phyloP scores from a whole-genome alignment of 2,797 vertebrate species.

The Centropyge bicolor region DNA sequence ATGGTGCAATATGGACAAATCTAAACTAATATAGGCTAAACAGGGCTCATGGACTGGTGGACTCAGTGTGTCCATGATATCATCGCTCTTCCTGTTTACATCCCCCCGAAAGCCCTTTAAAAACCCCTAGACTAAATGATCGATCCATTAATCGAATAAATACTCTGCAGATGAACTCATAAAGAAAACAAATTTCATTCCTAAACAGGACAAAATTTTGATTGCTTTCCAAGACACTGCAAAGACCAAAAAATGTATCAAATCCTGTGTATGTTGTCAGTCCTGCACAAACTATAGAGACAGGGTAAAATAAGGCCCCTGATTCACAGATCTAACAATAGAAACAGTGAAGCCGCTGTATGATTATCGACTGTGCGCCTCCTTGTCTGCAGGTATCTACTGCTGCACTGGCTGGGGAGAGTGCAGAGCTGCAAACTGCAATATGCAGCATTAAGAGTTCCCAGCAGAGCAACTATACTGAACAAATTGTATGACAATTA shows the following conservation, averaged over 20 bases:
- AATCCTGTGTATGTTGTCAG: not conserved
- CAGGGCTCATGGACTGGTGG: too few relatives aligned
- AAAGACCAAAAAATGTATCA: not conserved
- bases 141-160: not conserved
- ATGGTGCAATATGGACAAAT: not conserved
- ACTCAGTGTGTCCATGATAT: too few relatives aligned
- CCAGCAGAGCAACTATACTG: constrained; percentile 13
- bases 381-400: constrained; percentile 59
- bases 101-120: not conserved
- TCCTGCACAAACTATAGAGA: not conserved
- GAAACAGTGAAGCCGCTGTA: constrained; percentile 13
- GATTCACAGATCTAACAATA: constrained; percentile 9
- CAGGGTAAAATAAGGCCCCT: not conserved
- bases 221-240: not conserved
- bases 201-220: not conserved
- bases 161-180: not conserved
- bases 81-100: not conserved
- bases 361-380: constrained; percentile 27
- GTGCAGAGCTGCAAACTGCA: constrained; percentile 54
- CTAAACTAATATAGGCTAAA: not conserved
- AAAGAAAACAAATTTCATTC: not conserved
- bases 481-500: not conserved
- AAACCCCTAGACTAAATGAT: not conserved
- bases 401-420: constrained; percentile 63
- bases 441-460: constrained; percentile 33